Percentiles rank a stretch among this genome's conserved stretches.
These are phyloP conservation scores for Sebastes baramenuke DNA, from an alignment of 2,797 vertebrate genomes.

Conservation along the genomic window DNA sequence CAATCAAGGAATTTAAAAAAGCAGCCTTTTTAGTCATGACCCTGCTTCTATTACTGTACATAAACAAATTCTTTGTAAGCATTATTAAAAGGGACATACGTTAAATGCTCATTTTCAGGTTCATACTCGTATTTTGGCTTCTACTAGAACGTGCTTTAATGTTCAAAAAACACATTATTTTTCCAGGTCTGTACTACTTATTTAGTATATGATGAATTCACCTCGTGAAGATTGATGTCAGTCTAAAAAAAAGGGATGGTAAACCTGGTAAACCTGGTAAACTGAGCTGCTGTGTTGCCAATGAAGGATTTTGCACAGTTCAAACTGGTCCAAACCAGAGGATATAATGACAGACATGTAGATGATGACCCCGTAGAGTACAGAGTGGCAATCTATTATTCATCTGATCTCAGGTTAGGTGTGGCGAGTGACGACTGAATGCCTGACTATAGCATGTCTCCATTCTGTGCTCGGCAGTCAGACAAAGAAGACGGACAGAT, in stretches of 20 bases:
- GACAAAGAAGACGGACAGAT: conserved; percentile 21
- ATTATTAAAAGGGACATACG: neutral
- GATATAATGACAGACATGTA: conserved; percentile 38
- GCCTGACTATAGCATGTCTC: conserved; percentile 5
- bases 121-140: neutral
- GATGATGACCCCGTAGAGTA: conserved; percentile 49
- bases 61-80: neutral
- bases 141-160: neutral
- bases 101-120: neutral
- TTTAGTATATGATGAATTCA: neutral
- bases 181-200: neutral
- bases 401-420: conserved; percentile 68
- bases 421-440: conserved; percentile 27
- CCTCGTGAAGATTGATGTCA: neutral
- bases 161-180: too few species aligned
- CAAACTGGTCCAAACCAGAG: neutral
- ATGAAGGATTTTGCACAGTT: neutral
- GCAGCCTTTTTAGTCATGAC: neutral
- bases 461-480: neutral
- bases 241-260: neutral
- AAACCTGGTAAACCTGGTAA: neutral
- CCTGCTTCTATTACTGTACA: neutral
- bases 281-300: neutral
- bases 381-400: conserved; percentile 67
- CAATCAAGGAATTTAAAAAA: neutral